Base-by-base conservation (phyloP, 1,140 invertebrate genomes). In the Apis laboriosa region DNA sequence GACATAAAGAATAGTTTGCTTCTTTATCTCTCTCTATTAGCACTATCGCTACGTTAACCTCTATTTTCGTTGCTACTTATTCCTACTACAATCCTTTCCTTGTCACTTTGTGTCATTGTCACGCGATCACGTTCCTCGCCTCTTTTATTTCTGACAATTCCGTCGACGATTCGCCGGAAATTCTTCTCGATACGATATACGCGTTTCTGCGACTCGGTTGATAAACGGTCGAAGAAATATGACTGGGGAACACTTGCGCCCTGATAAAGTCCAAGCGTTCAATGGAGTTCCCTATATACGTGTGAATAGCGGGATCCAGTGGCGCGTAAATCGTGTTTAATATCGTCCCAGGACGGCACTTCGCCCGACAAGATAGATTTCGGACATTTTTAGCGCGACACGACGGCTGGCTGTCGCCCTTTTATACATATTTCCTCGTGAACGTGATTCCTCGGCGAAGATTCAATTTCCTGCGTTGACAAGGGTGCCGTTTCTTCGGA, bases 191-290 rank as follows among this genome's bases (percentile, higher is more conserved):
- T 43, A 43, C 34, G 34, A 43, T 43, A 43, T 43, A 43, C 34
- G 34, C 34, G 34, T 43, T 55, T 19, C 28, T 0, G 55, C 24
- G 19, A 72, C 64, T 64, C 21, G 2, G 21, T 17, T 77, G 80
- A 82, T 70, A 82, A 82, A 82, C 74, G 80, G 53, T 24, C n/a
- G 63, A 24, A 17, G 34, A 66, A 77, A 82, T 77, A 82, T 77
- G 74, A 60, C 55, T 9, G 43, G 43, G 71, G 15, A 80, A 80
- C 71, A 64, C 73, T 82, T 58, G 73, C 21, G 73, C 55, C 24
- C 24, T 77, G 80, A 82, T 68, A 82, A 77, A 82, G 64, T 56
- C 34, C 24, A 28, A 11, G 21, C 17, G 56, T 77, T 43, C 80
- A 7, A 64, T 80, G 51, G 71, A 15, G 19, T 34, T 24, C 53